Evolutionary conservation across 35 echinoderm and acorn worm genomes (phyloP).

Genomic region (Ophiothrix spiculata): DNA sequence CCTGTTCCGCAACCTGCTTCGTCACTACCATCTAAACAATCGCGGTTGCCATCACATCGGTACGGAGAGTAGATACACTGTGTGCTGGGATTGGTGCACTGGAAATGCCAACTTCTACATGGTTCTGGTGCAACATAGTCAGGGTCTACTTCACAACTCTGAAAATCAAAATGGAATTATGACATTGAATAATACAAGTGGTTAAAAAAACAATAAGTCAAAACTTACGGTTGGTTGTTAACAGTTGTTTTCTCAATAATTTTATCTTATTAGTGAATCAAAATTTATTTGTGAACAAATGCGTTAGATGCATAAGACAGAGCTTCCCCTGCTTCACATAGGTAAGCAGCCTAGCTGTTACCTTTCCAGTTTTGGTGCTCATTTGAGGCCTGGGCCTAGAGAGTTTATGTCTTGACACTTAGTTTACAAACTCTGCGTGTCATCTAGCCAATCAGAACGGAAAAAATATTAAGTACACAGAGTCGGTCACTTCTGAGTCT

Average conservation of each 20-base stretch:
- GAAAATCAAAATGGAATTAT: neutral
- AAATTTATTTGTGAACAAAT: neutral
- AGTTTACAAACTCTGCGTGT: too few relatives aligned
- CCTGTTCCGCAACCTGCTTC: constrained; percentile 36
- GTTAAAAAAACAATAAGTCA: neutral
- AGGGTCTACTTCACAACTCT: constrained; percentile 41
- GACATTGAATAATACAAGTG: too few relatives aligned
- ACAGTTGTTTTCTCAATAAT: neutral
- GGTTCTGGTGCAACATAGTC: neutral
- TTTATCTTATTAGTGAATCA: neutral
- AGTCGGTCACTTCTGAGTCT: constrained; percentile 26
- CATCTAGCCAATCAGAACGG: too few relatives aligned
- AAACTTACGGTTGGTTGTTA: neutral
- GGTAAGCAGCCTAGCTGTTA: neutral
- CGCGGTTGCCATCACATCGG: constrained; percentile 41
- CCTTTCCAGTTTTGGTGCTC: too few relatives aligned
- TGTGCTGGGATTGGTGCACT: constrained; percentile 10
- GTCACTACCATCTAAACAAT: constrained; percentile 57
- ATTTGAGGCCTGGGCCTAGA: too few relatives aligned
- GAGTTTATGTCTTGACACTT: too few relatives aligned
- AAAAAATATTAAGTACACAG: too few relatives aligned
- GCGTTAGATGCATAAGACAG: neutral
- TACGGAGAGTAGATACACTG: neutral
- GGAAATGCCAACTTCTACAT: neutral
- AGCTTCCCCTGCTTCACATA: neutral